Percentiles rank a stretch among this genome's conserved stretches.
Conservation (phyloP, 2,888 invertebrate species). For the Scotopteryx bipunctaria region DNA sequence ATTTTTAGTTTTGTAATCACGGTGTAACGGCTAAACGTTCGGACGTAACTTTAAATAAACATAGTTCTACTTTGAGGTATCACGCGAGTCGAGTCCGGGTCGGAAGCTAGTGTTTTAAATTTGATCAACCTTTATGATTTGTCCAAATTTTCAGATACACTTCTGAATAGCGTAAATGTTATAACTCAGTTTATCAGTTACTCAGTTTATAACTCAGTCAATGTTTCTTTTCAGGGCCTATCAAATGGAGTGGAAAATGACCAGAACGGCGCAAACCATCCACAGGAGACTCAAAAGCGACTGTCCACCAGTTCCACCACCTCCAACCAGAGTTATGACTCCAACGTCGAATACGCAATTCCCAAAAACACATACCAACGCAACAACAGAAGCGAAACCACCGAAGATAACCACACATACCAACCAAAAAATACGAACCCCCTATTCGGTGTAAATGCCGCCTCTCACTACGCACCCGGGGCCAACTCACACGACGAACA, state of each 20-base stretch:
- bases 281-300: constrained; percentile 68
- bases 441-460: constrained; percentile 77
- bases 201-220: no score
- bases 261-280: constrained; percentile 70
- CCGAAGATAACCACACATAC: constrained; percentile 56
- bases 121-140: no score
- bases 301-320: constrained; percentile 73
- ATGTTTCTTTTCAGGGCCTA: constrained; percentile 70
- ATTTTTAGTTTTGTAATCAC: no score
- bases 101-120: no score
- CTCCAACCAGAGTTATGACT: constrained; percentile 77
- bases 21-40: no score
- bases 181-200: no score
- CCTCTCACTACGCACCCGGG: constrained; percentile 75
- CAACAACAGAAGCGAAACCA: constrained; percentile 52
- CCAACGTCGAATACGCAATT: constrained; percentile 69
- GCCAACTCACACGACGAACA: constrained; percentile 46
- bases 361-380: constrained; percentile 69
- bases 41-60: no score
- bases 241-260: constrained; percentile 78
- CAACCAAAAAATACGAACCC: constrained; percentile 72
- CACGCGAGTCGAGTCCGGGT: no score
- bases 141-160: no score
- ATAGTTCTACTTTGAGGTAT: no score
- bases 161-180: no score